Evolutionary conservation across 1,140 invertebrate genomes (phyloP), one percentile per base, ranked within the genome.

Genomic region (Philopotamus ludificatus): DNA sequence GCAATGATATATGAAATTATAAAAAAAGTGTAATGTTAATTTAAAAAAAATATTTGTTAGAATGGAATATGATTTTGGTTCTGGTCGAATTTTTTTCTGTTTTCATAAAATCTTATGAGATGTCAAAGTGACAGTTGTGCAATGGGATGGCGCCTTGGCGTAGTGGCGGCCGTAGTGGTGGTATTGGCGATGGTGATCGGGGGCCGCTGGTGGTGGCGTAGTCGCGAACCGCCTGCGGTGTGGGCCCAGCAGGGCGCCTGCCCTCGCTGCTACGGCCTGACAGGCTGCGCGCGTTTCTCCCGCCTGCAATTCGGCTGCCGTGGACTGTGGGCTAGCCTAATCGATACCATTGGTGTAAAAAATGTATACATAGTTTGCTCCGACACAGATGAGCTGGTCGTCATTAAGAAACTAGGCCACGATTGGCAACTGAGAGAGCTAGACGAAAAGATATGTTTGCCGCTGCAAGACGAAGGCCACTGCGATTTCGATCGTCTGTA

Each of bases 251-350:
- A 63, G 16, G 47, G 57, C 0, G 61, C 58, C 22, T 70, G 68
- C 42, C 68, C 68, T 0, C 55, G 51, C 2, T 70, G 68, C 22
- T 70, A 70, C 44, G 68, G 68, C 1, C 34, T 66, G 3, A 50
- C 64, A 18, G 1, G 28, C 16, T 70, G 68, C 28, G 22, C 61
- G 2, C 49, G 25, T 1, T 47, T 70, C 9, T 34, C 34, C 3
- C 16, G 39, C 1, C 12, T 47, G 0, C 8, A 61, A 9, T n/a
- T 47, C 9, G 22, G 25, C 34, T 39, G 45, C 41, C n/a, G 44
- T 9, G 12, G 26, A 1, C 28, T 60, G 15, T 10, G 1, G 7
- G 22, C 57, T 1, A 7, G n/a, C 8, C 20, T 42, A 3, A 20
- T 47, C 12, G 39, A 15, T 12, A n/a, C 23, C 20, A 41, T 51